A percentile compares a stretch with the other conserved stretches of the same genome.
Evolutionary conservation across 2,888 invertebrate species (phyloP).

Genomic region (Phaonia tiefii): DNA sequence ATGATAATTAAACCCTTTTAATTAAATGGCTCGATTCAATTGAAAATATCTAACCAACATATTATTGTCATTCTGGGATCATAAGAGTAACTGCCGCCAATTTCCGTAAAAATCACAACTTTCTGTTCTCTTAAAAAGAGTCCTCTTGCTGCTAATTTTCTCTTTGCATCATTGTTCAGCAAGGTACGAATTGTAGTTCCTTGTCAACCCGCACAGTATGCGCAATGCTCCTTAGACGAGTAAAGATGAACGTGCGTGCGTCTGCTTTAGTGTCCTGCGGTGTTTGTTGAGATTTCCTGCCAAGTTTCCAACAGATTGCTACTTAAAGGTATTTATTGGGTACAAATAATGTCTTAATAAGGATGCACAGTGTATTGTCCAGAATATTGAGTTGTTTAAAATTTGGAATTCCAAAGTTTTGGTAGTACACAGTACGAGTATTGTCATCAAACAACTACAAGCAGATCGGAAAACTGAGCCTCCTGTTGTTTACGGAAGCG

Average conservation of each 20-base stretch:
- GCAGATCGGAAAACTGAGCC: conserved; percentile 23
- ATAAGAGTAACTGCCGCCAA: conserved; percentile 16
- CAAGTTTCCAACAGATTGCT: conserved; percentile 69
- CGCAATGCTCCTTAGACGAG: conserved; percentile 19
- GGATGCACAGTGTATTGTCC: conserved; percentile 60
- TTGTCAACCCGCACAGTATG: conserved; percentile 47
- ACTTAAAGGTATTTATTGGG: conserved; percentile 73
- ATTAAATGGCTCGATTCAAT: conserved; percentile 38
- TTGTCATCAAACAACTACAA: no score
- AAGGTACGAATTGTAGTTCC: conserved; percentile 4
- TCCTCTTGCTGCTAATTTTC: neutral
- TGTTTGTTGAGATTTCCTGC: conserved; percentile 74
- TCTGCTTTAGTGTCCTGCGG: conserved; percentile 69
- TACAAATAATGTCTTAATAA: conserved; percentile 61
- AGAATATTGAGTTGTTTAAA: conserved; percentile 47
- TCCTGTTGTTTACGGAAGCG: conserved; percentile 75
- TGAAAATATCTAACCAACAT: conserved; percentile 16
- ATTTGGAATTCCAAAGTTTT: conserved; percentile 19
- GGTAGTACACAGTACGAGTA: neutral
- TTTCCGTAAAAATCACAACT: conserved; percentile 49
- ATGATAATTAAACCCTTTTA: neutral
- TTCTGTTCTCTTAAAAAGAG: neutral
- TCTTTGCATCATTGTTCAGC: conserved; percentile 1
- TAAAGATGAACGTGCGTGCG: conserved; percentile 41
- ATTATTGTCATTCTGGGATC: conserved; percentile 18